Evolutionary conservation across 2,888 invertebrate genomes (phyloP), one percentile per base, ranked within the genome.

Genomic region (Lochmaea capreae): DNA sequence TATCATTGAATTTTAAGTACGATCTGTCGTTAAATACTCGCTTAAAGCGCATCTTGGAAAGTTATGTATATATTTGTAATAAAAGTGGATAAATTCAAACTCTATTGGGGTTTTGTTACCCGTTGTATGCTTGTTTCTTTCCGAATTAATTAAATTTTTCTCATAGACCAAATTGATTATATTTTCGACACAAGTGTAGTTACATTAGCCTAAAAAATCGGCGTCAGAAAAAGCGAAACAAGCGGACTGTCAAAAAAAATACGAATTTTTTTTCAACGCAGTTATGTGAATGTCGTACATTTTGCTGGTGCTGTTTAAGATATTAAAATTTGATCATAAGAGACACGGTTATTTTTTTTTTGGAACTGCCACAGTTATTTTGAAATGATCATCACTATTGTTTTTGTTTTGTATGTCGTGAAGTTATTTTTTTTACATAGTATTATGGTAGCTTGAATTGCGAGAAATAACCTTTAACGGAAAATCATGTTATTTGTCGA

Each of bases 401-500:
- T 33, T 65, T 57, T 71, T 70, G 33, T 65, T 71, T 71, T 69
- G 49, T 63, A 54, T 46, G 63, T 63, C 69, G 69, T 67, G 67
- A 67, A 5, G 33, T 18, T 59, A 39, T 54, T 54, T 54, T 54
- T 18, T 59, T 58, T n/a, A 67, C 46, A 59, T 67, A 67, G 71
- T 69, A 74, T 72, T 74, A 71, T 73, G 71, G 72, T 18, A 74
- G 65, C 49, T 63, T 42, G 65, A 59, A 12, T 59, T 52, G 58
- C 59, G 71, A 71, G 16, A 65, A 72, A 66, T 72, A 67, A 66
- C 72, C 58, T 46, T 39, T 39, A 39, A 22, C 22, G 39, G 52
- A 57, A 58, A 22, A 39, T 39, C 6, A 70, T 52, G 67, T 78
- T 78, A 74, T 76, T 79, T 75, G 78, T 82, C 82, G 79, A 80